These are phyloP conservation scores for Drosophila gunungcola DNA, from an alignment of 1,140 invertebrate species.

Conservation along the genomic window DNA sequence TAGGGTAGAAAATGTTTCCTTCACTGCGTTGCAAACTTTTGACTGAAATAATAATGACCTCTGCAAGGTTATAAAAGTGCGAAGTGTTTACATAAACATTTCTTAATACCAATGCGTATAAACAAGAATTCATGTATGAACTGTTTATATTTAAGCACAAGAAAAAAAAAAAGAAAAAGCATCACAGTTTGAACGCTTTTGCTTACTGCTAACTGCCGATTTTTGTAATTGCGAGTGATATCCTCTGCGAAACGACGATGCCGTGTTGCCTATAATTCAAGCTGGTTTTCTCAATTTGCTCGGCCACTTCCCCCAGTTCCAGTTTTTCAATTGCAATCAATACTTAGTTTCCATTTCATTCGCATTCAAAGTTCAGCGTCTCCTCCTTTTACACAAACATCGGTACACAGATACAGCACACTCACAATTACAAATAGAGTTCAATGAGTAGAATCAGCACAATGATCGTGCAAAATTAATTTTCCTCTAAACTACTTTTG, in stretches of 20 bases:
- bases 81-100: no score
- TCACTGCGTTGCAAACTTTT: no score
- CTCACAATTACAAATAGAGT: constrained; percentile 38
- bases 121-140: no score
- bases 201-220: constrained; percentile 43
- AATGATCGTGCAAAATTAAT: constrained; percentile 74
- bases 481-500: constrained; percentile 52
- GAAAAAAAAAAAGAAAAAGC: not conserved
- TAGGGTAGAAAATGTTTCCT: no score
- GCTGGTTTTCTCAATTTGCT: constrained; percentile 55
- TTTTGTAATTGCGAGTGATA: constrained; percentile 64
- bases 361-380: constrained; percentile 47
- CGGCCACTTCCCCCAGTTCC: constrained; percentile 38
- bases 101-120: no score
- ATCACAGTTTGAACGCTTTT: constrained; percentile 12
- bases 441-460: constrained; percentile 69
- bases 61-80: no score
- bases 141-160: no score
- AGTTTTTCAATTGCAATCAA: constrained; percentile 68
- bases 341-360: constrained; percentile 73
- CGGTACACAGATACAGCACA: constrained; percentile 5
- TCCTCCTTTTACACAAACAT: constrained; percentile 20
- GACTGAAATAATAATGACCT: no score
- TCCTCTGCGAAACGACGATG: constrained; percentile 41
- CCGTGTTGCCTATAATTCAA: constrained; percentile 56